phyloP scores from a whole-genome alignment of 2,797 vertebrate species.

The Pantherophis alleghaniensis region DNA sequence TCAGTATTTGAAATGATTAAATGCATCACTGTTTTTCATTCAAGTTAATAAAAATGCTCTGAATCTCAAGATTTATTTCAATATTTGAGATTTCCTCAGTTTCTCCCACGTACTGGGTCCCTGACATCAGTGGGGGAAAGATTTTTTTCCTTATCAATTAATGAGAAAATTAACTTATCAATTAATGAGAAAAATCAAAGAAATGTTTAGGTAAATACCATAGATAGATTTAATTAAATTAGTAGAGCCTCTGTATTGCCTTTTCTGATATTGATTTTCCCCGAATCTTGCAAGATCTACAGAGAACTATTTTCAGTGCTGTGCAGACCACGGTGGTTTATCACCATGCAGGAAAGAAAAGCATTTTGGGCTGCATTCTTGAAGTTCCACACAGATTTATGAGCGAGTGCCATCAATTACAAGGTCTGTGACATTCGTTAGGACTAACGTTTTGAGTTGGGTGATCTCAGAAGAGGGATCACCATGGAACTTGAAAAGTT shows the following conservation, averaged over 20 bases:
- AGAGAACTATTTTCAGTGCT: background rate
- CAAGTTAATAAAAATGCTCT: background rate
- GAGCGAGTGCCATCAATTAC: conserved; percentile 36
- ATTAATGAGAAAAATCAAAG: background rate
- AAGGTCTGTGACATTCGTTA: conserved; percentile 54
- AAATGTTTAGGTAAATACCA: background rate
- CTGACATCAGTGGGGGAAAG: background rate
- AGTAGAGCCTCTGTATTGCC: background rate
- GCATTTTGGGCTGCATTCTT: conserved; percentile 44
- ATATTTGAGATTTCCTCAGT: background rate
- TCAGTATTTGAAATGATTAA: background rate
- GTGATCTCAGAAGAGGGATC: conserved; percentile 43
- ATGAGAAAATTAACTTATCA: background rate
- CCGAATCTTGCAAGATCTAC: background rate
- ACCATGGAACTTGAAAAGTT: conserved; percentile 43
- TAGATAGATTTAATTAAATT: background rate
- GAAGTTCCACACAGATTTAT: conserved; percentile 30
- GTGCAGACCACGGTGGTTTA: conserved; percentile 49
- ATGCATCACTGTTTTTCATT: background rate
- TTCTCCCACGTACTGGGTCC: background rate
- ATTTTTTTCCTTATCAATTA: background rate
- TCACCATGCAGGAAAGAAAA: conserved; percentile 53
- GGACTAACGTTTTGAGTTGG: conserved; percentile 61
- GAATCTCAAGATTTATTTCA: background rate
- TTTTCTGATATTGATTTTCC: background rate